Percentiles rank a stretch among this genome's conserved stretches.
Conservation (phyloP, 1,140 invertebrate species). For the Anthonomus grandis region DNA sequence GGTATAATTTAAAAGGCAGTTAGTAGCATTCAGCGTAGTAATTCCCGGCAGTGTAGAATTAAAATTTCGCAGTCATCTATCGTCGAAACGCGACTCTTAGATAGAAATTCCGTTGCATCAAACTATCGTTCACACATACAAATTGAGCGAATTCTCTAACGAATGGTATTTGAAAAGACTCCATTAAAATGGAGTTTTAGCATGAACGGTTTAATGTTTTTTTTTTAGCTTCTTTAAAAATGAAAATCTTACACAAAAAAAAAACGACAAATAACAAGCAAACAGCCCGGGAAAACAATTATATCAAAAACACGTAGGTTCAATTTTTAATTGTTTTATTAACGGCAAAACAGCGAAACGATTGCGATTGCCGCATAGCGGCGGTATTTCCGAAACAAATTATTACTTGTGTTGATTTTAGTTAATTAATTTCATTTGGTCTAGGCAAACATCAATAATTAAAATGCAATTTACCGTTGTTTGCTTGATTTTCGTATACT, state of each 20-base stretch:
- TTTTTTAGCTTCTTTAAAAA: no score
- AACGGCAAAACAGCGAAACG: neutral
- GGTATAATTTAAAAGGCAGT: no score
- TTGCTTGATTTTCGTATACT: conserved; percentile 6
- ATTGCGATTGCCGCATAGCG: conserved; percentile 5
- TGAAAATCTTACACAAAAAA: no score
- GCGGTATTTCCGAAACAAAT: conserved; percentile 3
- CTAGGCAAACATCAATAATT: conserved; percentile 22
- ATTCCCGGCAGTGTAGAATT: no score
- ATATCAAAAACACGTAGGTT: no score
- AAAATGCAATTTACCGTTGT: conserved; percentile 15
- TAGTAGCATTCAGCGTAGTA: no score
- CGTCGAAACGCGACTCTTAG: neutral
- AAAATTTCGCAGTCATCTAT: conserved; percentile 6
- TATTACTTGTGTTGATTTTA: conserved; percentile 21
- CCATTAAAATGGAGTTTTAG: neutral
- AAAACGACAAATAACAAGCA: no score
- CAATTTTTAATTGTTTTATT: neutral
- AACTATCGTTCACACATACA: conserved; percentile 6
- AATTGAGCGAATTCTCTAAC: conserved; percentile 3
- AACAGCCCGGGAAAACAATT: no score
- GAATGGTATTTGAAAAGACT: conserved; percentile 3
- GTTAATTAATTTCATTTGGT: conserved; percentile 17
- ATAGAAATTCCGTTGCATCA: conserved; percentile 6
- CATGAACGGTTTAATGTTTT: no score